Conservation (phyloP, 2,797 vertebrate species). For the Paguma larvata region DNA sequence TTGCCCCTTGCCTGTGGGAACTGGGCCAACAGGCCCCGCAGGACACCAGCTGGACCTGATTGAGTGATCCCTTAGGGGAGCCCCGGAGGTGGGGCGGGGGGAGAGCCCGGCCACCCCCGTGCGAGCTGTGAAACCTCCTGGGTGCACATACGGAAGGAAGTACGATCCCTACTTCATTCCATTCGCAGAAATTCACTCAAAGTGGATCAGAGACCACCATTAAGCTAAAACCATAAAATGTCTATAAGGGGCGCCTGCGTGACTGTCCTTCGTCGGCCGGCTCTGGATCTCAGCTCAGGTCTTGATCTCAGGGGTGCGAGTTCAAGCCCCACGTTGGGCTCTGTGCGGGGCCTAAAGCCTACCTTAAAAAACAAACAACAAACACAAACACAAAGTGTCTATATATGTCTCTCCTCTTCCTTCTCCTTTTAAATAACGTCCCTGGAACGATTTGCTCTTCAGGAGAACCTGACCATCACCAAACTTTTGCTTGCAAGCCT, state of each 20-base stretch:
- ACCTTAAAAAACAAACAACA: too few relatives aligned
- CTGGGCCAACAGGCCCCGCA: too few relatives aligned
- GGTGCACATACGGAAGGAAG: too few relatives aligned
- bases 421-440: neutral
- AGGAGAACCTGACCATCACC: neutral
- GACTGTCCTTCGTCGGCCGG: too few relatives aligned
- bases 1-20: neutral
- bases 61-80: neutral
- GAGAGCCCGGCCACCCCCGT: neutral
- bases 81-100: accelerated
- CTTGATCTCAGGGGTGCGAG: too few relatives aligned
- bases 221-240: neutral
- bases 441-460: neutral
- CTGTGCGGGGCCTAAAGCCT: too few relatives aligned
- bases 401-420: neutral
- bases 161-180: neutral
- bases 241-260: neutral
- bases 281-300: too few relatives aligned
- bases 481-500: neutral
- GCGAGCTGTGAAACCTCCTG: neutral
- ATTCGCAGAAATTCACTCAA: neutral
- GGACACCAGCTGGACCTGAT: accelerated
- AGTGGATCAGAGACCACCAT: neutral
- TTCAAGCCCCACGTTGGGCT: too few relatives aligned
- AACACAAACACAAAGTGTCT: neutral